A percentile compares a stretch with the other conserved stretches of the same genome.
Evolutionary conservation across 2,113 vertebrate genomes (phyloP).

Genomic region (Garra rufa): DNA sequence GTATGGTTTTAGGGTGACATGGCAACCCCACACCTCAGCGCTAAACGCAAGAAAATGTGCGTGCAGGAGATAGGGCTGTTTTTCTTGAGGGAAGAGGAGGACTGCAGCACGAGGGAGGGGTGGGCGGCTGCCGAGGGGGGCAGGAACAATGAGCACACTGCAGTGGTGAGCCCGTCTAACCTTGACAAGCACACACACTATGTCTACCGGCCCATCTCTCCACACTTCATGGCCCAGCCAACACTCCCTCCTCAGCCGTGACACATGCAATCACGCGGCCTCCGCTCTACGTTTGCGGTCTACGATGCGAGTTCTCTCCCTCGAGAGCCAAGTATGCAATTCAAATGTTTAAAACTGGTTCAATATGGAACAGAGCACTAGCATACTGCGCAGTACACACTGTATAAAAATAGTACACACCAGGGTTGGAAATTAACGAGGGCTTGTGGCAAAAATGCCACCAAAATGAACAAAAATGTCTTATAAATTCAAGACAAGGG

Average conservation of each 20-base stretch:
- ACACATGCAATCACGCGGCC: constrained; percentile 10
- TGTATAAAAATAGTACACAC: neutral
- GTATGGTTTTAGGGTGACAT: neutral
- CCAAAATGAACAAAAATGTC: too few relatives aligned
- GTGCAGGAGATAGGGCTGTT: constrained; percentile 58
- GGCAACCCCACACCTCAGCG: constrained; percentile 2
- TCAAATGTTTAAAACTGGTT: constrained; percentile 3
- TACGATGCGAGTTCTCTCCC: neutral
- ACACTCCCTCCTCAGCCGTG: constrained; percentile 7
- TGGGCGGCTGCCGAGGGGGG: constrained; percentile 30
- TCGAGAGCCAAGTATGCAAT: neutral
- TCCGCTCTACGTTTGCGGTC: neutral
- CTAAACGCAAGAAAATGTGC: constrained; percentile 58
- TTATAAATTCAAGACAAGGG: too few relatives aligned
- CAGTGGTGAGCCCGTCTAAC: constrained; percentile 62
- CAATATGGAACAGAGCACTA: neutral
- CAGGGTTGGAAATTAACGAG: too few relatives aligned
- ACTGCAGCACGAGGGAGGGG: constrained; percentile 64
- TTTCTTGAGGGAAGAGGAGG: constrained; percentile 64
- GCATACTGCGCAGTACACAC: neutral
- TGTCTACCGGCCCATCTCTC: neutral
- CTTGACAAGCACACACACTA: constrained; percentile 24
- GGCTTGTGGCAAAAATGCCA: too few relatives aligned
- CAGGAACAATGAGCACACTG: constrained; percentile 66
- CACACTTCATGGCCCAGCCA: constrained; percentile 29